Evolutionary conservation across 2,888 invertebrate species (phyloP).

Genomic region (Eilema griseolum): DNA sequence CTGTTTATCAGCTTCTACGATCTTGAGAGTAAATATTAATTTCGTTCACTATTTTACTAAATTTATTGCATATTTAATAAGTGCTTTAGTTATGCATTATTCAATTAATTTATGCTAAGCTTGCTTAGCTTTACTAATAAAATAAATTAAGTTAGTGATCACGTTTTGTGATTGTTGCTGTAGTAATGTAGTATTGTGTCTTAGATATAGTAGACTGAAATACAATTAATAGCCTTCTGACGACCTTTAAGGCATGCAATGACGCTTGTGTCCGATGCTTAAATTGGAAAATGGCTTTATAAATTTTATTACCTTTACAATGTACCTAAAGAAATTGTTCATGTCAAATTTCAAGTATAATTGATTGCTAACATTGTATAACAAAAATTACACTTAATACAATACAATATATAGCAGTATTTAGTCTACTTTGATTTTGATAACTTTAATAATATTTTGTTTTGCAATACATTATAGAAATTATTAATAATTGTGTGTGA

Average conservation of each 20-base stretch:
- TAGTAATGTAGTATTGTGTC: not conserved
- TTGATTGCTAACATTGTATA: not conserved
- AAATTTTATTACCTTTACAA: too few species aligned
- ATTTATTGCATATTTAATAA: not conserved
- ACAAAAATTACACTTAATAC: not conserved
- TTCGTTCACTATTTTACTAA: not conserved
- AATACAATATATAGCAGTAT: too few species aligned
- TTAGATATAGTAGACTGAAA: not conserved
- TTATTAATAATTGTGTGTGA: not conserved
- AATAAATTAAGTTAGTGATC: not conserved
- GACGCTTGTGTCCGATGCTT: not conserved
- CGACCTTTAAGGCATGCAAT: not conserved
- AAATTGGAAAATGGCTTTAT: not conserved
- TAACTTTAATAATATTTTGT: not conserved
- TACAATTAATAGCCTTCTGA: not conserved
- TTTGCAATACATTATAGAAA: not conserved
- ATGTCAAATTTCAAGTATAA: too few species aligned
- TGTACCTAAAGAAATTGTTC: too few species aligned
- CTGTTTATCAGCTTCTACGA: not conserved
- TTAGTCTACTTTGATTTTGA: not conserved
- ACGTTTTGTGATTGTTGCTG: not conserved
- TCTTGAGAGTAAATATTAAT: not conserved
- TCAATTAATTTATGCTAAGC: not conserved
- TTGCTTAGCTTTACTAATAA: not conserved
- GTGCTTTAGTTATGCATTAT: not conserved